A percentile compares a stretch with the other conserved stretches of the same genome.
Conservation (phyloP, 2,888 invertebrate species). For the Pherbina coryleti region DNA sequence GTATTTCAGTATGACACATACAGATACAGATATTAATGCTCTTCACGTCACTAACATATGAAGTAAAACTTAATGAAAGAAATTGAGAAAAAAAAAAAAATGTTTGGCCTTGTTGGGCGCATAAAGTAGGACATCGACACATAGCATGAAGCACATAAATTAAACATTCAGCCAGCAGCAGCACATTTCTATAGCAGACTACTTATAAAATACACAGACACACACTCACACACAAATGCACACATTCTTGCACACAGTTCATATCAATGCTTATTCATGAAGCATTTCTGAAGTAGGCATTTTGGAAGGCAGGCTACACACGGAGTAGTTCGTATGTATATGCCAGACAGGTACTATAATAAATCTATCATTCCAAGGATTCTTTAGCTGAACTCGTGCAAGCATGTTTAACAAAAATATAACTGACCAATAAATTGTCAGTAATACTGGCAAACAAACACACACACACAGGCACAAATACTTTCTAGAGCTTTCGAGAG, state of each 20-base stretch:
- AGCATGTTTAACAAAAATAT: slow-evolving; percentile 42
- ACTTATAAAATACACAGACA: neutral
- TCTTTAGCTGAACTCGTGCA: slow-evolving; percentile 33
- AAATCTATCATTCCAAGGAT: slow-evolving; percentile 39
- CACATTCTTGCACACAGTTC: neutral
- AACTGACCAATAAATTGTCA: slow-evolving; percentile 43
- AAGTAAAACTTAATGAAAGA: neutral
- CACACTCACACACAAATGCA: neutral
- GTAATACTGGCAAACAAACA: slow-evolving; percentile 7
- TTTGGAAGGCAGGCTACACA: neutral
- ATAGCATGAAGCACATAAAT: neutral
- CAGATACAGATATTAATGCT: neutral
- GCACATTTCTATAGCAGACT: neutral
- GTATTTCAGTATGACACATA: neutral
- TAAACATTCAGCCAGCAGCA: neutral
- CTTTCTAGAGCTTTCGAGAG: neutral
- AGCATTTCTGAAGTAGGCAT: neutral
- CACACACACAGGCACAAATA: slow-evolving; percentile 1
- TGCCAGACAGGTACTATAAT: slow-evolving; percentile 35
- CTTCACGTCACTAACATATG: neutral
- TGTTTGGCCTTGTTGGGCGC: neutral
- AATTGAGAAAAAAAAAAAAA: neutral
- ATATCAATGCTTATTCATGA: slow-evolving; percentile 5
- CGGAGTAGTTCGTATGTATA: neutral
- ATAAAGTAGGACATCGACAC: neutral